Percentiles rank a stretch among this genome's conserved stretches.
Conservation (phyloP, 2,113 vertebrate genomes). For the Corydoras maculifer region DNA sequence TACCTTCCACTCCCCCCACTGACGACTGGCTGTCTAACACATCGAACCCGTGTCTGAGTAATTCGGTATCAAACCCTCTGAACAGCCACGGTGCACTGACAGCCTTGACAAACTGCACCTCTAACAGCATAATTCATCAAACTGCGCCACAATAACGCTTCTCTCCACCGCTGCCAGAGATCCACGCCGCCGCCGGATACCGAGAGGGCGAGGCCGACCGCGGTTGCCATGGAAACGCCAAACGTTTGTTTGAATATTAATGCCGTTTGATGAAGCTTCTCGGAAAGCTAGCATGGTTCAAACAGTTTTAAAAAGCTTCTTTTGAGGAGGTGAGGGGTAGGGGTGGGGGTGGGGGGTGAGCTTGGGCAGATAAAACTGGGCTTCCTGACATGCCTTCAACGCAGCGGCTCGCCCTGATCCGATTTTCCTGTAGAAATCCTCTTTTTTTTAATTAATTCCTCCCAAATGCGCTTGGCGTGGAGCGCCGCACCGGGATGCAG, state of each 20-base stretch:
- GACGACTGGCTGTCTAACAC: no score
- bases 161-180: background rate
- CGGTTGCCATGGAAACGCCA: conserved; percentile 35
- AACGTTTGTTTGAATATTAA: conserved; percentile 41
- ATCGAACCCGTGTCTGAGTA: no score
- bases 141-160: background rate
- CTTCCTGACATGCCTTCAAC: no score
- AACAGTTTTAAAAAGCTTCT: conserved; percentile 2
- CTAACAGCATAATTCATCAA: conserved; percentile 12
- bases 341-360: background rate
- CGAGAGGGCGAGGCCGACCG: background rate
- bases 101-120: conserved; percentile 2
- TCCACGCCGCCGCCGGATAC: no score
- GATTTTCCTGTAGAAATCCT: background rate
- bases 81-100: background rate
- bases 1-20: no score
- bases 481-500: no score
- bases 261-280: conserved; percentile 17
- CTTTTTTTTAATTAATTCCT: conserved; percentile 1
- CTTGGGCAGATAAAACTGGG: background rate
- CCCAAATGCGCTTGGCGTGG: background rate
- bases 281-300: background rate
- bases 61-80: no score
- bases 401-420: background rate
- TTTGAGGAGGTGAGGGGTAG: background rate